Percentiles rank a stretch among this genome's conserved stretches.
These are phyloP conservation scores for Digitonthophagus gazella DNA, from an alignment of 2,888 invertebrate genomes.

Conservation along the genomic window DNA sequence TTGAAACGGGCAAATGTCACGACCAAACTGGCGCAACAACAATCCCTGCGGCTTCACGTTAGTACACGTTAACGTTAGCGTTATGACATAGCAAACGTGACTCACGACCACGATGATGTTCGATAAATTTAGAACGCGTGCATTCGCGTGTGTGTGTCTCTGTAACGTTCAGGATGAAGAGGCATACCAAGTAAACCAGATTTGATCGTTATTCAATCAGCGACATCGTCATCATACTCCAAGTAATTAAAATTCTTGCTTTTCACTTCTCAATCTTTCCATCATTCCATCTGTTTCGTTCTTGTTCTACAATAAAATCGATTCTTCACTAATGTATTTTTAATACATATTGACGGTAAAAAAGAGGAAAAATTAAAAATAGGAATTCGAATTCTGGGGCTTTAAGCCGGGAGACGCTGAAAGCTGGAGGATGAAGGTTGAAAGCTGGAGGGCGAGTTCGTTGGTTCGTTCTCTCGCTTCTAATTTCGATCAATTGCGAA, in stretches of 20 bases:
- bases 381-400: no score
- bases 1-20: not conserved
- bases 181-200: no score
- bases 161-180: no score
- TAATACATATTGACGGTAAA: no score
- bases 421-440: not conserved
- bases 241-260: no score
- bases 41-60: not conserved
- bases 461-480: not conserved
- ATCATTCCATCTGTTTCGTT: no score
- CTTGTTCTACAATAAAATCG: no score
- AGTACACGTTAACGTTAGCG: not conserved
- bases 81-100: not conserved
- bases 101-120: not conserved
- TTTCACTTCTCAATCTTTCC: no score
- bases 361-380: no score
- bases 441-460: not conserved
- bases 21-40: not conserved
- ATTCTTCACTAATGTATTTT: no score
- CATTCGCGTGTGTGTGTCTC: not conserved
- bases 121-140: not conserved
- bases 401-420: no score
- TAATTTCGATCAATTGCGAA: not conserved
- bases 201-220: no score
- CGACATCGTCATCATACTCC: not conserved